Percentiles rank a stretch among this genome's conserved stretches.
Conservation (phyloP, 2,888 invertebrate species). For the Baccha elongata region DNA sequence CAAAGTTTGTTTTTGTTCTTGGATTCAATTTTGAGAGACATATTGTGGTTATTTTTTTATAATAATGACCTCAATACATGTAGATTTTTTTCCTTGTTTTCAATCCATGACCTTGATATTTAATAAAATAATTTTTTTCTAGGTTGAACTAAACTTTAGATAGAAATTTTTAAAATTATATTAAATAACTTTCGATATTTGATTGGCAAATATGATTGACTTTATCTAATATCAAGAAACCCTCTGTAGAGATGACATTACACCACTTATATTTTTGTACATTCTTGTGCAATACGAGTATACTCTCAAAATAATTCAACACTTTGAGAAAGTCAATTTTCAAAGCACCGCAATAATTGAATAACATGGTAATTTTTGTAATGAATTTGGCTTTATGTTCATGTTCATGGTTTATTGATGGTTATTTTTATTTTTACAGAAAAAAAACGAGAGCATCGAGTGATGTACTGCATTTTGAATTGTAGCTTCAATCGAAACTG, state of each 20-base stretch:
- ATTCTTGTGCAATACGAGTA: conserved; percentile 24
- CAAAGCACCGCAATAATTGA: conserved; percentile 45
- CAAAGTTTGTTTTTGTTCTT: background rate
- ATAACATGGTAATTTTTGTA: conserved; percentile 43
- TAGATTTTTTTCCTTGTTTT: too few relatives aligned
- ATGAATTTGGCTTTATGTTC: conserved; percentile 56
- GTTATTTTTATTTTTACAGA: conserved; percentile 24
- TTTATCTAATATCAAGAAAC: background rate
- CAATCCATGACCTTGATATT: too few relatives aligned
- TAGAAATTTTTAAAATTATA: too few relatives aligned
- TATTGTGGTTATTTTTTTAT: background rate
- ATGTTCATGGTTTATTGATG: conserved; percentile 54
- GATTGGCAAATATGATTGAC: too few relatives aligned
- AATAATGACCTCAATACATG: background rate
- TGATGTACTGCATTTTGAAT: conserved; percentile 61
- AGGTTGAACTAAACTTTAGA: too few relatives aligned
- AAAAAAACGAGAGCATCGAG: conserved; percentile 36
- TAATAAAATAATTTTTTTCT: too few relatives aligned
- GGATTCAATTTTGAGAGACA: background rate
- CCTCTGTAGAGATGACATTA: background rate
- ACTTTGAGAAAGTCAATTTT: conserved; percentile 57
- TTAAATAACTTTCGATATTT: too few relatives aligned
- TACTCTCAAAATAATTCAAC: background rate
- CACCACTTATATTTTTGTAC: too few relatives aligned
- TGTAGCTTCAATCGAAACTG: conserved; percentile 12